Evolutionary conservation across 2,113 vertebrate species (phyloP), one percentile per base, ranked within the genome.

Genomic region (Calonectris borealis): DNA sequence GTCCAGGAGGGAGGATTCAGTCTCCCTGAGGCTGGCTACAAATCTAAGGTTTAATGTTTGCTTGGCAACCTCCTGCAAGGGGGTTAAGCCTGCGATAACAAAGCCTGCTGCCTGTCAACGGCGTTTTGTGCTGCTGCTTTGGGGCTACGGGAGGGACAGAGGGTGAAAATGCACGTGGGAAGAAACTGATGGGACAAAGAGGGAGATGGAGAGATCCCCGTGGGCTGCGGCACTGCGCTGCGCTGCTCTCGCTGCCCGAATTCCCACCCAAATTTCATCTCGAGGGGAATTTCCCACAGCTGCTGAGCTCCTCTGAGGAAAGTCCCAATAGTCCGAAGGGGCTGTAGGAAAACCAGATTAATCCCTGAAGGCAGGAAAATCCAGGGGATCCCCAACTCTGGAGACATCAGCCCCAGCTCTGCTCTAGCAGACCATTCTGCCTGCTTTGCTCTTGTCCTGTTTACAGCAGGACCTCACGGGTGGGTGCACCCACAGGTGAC

Each of bases 161-260:
- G 31, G 34, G 25, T 51, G 77, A 32, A 44, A 78, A 79, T 2
- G 6, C 34, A n/a, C 3, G 0, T 13, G 36, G 68, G 42, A 22
- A 55, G 46, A 71, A 55, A 49, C 18, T 0, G 31, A 32, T 38
- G n/a, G 48, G 66, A 6, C 21, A 29, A 34, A 42, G 21, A n/a
- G 34, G 40, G 65, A 26, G 49, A 15, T 7, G 11, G 31, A 51
- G 64, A 81, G 32, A 38, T 26, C 19, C 38, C 46, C 2, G 1
- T 8, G 64, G 60, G 52, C 69, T 31, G 5, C 0, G 2, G 51
- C 58, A 7, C 65, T 9, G 34, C 1, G 2, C 10, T 3, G 57
- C 16, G 83, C 83, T 57, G 76, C 36, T 68, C 48, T 32, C n/a
- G 6, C 49, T 48, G 48, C 77, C 49, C 51, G 3, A 13, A 70